phyloP scores from a whole-genome alignment of 2,113 vertebrate species.

The Austrofundulus limnaeus region DNA sequence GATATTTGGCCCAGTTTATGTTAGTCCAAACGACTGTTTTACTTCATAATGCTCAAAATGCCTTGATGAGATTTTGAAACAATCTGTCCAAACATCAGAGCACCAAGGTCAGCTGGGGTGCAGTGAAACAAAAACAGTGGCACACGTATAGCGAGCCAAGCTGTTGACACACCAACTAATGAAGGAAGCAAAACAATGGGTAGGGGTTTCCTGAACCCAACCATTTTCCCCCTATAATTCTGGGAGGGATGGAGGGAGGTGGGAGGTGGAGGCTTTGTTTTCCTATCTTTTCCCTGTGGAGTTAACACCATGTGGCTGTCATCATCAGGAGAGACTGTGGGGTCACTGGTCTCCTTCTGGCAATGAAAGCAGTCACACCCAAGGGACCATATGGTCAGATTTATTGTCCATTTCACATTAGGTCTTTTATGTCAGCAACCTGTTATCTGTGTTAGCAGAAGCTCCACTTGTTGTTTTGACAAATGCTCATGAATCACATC shows the following conservation, averaged over 20 bases:
- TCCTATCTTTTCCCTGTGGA: conserved; percentile 68
- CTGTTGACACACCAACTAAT: conserved; percentile 80
- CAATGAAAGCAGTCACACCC: conserved; percentile 67
- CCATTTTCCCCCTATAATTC: conserved; percentile 32
- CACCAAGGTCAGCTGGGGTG: conserved; percentile 63
- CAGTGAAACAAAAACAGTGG: conserved; percentile 77
- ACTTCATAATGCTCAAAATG: conserved; percentile 54
- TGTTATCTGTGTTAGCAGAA: conserved; percentile 64
- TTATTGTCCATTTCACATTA: conserved; percentile 52
- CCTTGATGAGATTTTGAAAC: conserved; percentile 76
- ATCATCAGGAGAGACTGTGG: conserved; percentile 76
- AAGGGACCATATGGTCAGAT: conserved; percentile 53
- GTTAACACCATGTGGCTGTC: conserved; percentile 62
- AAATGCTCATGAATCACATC: conserved; percentile 39
- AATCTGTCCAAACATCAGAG: conserved; percentile 80
- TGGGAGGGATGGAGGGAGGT: conserved; percentile 56
- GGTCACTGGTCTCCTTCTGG: conserved; percentile 63
- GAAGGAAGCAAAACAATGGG: conserved; percentile 84
- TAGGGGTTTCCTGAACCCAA: conserved; percentile 77
- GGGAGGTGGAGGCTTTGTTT: conserved; percentile 73
- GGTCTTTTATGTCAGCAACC: conserved; percentile 54
- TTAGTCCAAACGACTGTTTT: conserved; percentile 53
- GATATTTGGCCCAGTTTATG: conserved; percentile 41
- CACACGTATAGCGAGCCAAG: conserved; percentile 72
- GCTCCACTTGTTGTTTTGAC: conserved; percentile 53